A percentile compares a stretch with the other conserved stretches of the same genome.
Evolutionary conservation across 2,113 vertebrate species (phyloP).

Genomic region (Shinisaurus crocodilurus): DNA sequence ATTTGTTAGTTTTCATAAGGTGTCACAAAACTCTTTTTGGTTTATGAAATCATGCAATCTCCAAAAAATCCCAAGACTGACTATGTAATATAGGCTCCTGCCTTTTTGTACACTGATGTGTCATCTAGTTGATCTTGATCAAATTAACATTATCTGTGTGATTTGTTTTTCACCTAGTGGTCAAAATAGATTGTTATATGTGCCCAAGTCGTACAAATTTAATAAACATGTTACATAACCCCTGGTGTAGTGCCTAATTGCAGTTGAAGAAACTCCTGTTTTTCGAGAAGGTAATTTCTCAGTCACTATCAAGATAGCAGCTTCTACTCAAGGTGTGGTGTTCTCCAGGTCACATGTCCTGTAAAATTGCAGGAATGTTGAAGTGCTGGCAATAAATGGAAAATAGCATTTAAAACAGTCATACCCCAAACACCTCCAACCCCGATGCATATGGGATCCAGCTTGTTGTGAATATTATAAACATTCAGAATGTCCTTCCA

Average conservation of each 20-base stretch:
- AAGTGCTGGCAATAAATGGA: not conserved
- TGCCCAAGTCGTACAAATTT: not conserved
- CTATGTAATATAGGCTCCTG: not conserved
- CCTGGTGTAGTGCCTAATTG: not conserved
- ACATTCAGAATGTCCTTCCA: slow-evolving; percentile 51
- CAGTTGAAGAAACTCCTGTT: not conserved
- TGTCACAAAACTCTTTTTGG: too few species aligned
- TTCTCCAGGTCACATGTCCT: not conserved
- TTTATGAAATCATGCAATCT: not conserved
- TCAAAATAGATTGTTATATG: not conserved
- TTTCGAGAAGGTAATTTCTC: not conserved
- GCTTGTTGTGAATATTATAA: slow-evolving; percentile 7
- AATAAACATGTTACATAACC: not conserved
- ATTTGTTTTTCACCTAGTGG: not conserved
- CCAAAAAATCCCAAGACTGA: not conserved
- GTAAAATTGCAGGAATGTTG: not conserved
- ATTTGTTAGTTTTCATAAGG: too few species aligned
- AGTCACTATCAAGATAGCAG: not conserved
- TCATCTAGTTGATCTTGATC: not conserved
- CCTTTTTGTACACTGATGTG: not conserved
- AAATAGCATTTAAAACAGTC: slow-evolving; percentile 3
- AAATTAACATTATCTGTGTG: not conserved
- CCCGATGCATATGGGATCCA: slow-evolving; percentile 22
- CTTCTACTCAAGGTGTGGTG: not conserved
- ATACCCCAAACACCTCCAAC: slow-evolving; percentile 31